phyloP scores from a whole-genome alignment of 2,113 vertebrate genomes.

The Budorcas taxicolor region DNA sequence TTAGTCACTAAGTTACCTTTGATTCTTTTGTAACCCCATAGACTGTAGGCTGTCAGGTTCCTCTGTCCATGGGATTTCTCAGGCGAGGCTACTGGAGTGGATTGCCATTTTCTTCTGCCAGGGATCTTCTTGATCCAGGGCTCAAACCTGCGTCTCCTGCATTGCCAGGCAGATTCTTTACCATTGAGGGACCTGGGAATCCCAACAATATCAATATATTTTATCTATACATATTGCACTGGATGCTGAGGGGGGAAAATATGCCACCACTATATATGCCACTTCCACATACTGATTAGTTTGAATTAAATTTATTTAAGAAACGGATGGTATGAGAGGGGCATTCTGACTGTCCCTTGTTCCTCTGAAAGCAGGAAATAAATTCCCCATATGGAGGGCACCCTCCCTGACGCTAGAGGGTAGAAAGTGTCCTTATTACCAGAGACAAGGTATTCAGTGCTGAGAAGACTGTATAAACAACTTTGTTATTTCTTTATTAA shows the following conservation, averaged over 20 bases:
- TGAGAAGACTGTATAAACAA: background rate
- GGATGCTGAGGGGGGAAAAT: background rate
- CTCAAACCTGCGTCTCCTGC: accelerated
- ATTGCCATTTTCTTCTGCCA: background rate
- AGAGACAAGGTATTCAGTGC: background rate
- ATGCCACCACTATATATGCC: background rate
- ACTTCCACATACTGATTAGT: background rate
- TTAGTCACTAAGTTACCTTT: background rate
- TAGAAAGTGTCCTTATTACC: background rate
- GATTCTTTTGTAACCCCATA: background rate
- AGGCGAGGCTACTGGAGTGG: background rate
- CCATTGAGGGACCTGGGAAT: background rate
- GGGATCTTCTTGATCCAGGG: background rate
- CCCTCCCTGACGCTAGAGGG: background rate
- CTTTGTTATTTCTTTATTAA: background rate
- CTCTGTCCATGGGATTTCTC: background rate
- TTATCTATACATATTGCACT: background rate
- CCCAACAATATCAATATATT: background rate
- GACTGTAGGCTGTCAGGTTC: background rate
- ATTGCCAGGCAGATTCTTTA: background rate
- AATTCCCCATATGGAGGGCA: background rate
- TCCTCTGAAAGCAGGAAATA: background rate
- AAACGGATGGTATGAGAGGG: background rate
- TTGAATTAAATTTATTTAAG: background rate
- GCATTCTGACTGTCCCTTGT: background rate